phyloP scores from a whole-genome alignment of 2,113 vertebrate genomes.

The Ochotona curzoniae region DNA sequence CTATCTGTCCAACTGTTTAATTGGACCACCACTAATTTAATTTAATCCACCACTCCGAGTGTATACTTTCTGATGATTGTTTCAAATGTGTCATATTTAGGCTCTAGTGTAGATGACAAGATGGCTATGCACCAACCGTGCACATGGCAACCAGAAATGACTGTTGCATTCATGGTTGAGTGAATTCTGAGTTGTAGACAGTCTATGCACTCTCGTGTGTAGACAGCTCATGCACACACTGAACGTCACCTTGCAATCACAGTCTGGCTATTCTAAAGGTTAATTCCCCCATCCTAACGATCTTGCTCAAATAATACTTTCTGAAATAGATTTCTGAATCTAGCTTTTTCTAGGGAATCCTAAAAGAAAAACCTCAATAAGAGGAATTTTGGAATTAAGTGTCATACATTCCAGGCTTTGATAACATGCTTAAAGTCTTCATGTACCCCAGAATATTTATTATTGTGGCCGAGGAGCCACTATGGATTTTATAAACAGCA shows the following conservation, averaged over 20 bases:
- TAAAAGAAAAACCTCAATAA: constrained; percentile 6
- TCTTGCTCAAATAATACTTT: background rate
- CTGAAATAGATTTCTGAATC: constrained; percentile 12
- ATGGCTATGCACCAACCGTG: background rate
- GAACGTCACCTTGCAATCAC: background rate
- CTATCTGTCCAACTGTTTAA: background rate
- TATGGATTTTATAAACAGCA: background rate
- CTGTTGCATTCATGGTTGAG: background rate
- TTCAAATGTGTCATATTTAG: background rate
- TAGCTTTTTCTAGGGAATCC: constrained; percentile 4
- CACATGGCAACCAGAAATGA: too few species aligned
- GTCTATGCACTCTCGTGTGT: background rate
- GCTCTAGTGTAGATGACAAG: background rate
- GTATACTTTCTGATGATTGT: background rate
- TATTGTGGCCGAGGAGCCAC: background rate
- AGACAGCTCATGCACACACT: background rate
- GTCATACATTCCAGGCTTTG: background rate
- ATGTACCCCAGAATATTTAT: background rate
- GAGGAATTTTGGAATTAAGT: background rate
- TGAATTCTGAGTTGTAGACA: background rate
- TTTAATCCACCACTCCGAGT: background rate
- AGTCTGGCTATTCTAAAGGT: background rate
- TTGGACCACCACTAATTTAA: too few species aligned
- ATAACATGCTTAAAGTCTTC: background rate
- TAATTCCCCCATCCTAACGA: background rate